These are phyloP conservation scores for Aphyosemion australe DNA, from an alignment of 2,113 vertebrate species.

Conservation along the genomic window DNA sequence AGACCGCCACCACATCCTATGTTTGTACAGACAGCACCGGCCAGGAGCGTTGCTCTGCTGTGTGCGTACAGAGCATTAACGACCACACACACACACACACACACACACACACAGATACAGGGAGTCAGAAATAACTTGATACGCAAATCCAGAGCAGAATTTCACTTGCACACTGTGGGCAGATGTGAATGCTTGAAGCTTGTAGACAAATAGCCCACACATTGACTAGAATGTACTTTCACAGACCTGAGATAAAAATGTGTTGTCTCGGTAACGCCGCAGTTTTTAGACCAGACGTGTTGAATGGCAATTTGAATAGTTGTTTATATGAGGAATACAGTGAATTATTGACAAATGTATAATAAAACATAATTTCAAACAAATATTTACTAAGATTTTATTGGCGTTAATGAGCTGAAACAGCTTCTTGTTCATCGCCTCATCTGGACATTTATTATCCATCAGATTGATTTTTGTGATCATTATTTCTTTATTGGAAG, in stretches of 20 bases:
- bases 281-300: slow-evolving; percentile 7
- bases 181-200: slow-evolving; percentile 64
- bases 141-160: slow-evolving; percentile 63
- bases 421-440: no score
- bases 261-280: slow-evolving; percentile 19
- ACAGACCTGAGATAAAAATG: slow-evolving; percentile 40
- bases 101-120: slow-evolving; percentile 39
- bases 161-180: slow-evolving; percentile 62
- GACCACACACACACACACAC: slow-evolving; percentile 43
- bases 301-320: background rate
- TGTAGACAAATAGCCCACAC: slow-evolving; percentile 56
- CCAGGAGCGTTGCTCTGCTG: slow-evolving; percentile 69
- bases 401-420: no score
- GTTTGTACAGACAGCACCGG: slow-evolving; percentile 75
- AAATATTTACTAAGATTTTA: background rate
- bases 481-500: background rate
- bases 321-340: background rate
- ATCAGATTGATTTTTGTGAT: background rate
- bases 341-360: background rate
- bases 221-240: slow-evolving; percentile 42
- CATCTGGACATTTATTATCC: background rate
- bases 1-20: slow-evolving; percentile 83
- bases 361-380: background rate
- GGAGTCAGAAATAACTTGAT: slow-evolving; percentile 68
- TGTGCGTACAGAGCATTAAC: slow-evolving; percentile 63